These are phyloP conservation scores for Lasioglossum marginatum DNA, from an alignment of 2,888 invertebrate species.

Conservation along the genomic window DNA sequence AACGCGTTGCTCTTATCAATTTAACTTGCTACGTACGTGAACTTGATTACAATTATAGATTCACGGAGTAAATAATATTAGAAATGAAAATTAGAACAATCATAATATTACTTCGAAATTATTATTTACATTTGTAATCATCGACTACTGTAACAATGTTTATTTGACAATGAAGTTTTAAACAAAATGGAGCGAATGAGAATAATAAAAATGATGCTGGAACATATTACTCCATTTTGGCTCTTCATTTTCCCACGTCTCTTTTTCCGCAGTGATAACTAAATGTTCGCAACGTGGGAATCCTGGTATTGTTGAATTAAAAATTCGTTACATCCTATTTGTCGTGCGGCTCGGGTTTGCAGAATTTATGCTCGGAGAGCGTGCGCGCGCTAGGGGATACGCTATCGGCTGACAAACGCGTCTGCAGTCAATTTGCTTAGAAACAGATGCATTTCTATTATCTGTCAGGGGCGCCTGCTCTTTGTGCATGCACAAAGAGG, in stretches of 20 bases:
- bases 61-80: background rate
- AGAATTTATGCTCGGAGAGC: conserved; percentile 27
- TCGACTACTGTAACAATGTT: background rate
- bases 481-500: conserved; percentile 13
- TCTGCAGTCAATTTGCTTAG: conserved; percentile 45
- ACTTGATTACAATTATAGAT: background rate
- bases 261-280: background rate
- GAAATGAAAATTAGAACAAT: background rate
- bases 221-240: background rate
- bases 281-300: background rate
- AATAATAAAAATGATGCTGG: background rate
- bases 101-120: background rate
- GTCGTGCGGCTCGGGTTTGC: conserved; percentile 14
- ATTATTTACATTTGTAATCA: background rate
- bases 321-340: conserved; percentile 22
- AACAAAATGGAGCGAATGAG: background rate
- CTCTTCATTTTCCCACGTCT: background rate
- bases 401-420: conserved; percentile 37
- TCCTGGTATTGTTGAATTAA: conserved; percentile 6
- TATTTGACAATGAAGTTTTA: background rate
- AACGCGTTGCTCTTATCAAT: background rate
- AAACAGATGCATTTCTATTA: conserved; percentile 48
- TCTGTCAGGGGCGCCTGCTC: conserved; percentile 27
- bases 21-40: background rate
- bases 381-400: conserved; percentile 19